Evolutionary conservation across 2,797 vertebrate species (phyloP), one percentile per base, ranked within the genome.

Genomic region (Halcyon leucocephala): DNA sequence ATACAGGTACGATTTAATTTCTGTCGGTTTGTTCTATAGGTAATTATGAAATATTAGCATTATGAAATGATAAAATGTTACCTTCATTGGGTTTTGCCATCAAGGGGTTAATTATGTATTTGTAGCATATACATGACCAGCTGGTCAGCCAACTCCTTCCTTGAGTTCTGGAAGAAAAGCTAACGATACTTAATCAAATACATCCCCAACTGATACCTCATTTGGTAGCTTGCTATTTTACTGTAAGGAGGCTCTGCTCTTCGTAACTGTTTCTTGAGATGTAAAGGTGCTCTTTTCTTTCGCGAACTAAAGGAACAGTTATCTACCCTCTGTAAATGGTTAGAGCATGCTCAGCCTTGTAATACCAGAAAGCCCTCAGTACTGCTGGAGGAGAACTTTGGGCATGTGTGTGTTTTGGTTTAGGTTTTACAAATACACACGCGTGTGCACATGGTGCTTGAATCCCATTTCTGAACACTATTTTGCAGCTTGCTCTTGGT

Each of bases 371-470:
- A 76, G 16, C 3, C 84, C 33, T 81, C 24, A 37, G 10, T 12
- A 25, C 3, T 8, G 28, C 24, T 21, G 26, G 17, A 61, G 9
- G 4, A 83, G n/a, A 79, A 76, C 6, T 12, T 26, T 37, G 44
- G 54, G 58, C 33, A 49, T 54, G 4, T 76, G 49, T 54, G 17
- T 41, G 13, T 55, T 93, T 90, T 79, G 14, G 3, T 89, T 69
- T n/a, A 29, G 22, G 19, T 74, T 85, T 87, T 58, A 51, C 7
- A 57, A 83, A 76, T 82, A 20, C 41, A 42, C 9, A 14, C 8
- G 49, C 6, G 21, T 9, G 35, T 37, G 12, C 11, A 54, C 1
- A 21, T 0, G 0, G 17, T 72, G 17, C 35, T 71, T 57, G 37
- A 89, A 33, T 26, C 48, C 3, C 16, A 31, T 3, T 60, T 89